These are phyloP conservation scores for Nematostella vectensis DNA, from an alignment of 92 coral and sea anemone genomes.

Conservation along the genomic window DNA sequence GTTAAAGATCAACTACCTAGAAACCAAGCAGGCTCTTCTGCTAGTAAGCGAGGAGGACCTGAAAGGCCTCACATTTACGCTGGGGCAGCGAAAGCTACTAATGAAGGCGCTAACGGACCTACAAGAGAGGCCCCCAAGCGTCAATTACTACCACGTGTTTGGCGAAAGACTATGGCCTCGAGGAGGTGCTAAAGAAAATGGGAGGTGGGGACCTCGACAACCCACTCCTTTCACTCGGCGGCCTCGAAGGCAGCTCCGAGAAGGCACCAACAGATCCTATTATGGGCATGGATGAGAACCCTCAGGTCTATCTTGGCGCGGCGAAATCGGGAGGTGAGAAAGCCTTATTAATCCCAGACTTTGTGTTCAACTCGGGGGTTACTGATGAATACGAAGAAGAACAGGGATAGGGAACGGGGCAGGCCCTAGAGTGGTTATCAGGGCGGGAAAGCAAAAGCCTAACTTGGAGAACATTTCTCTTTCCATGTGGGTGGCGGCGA, in stretches of 20 bases:
- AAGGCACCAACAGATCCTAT: conserved; percentile 1
- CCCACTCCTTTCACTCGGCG: conserved; percentile 9
- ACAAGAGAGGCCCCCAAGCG: not conserved
- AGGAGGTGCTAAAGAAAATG: conserved; percentile 13
- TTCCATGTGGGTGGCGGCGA: conserved; percentile 24
- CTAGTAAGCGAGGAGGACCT: conserved; percentile 5
- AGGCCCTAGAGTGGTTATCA: conserved; percentile 10
- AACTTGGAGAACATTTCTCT: conserved; percentile 22
- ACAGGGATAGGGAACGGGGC: conserved; percentile 9
- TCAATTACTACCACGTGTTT: conserved; percentile 11
- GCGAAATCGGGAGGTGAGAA: conserved; percentile 16
- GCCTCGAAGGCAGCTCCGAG: conserved; percentile 9
- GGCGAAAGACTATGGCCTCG: conserved; percentile 18
- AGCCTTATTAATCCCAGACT: conserved; percentile 15
- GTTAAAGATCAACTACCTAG: conserved; percentile 16
- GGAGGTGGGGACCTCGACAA: conserved; percentile 14
- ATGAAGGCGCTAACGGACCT: conserved; percentile 10
- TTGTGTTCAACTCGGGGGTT: conserved; percentile 5
- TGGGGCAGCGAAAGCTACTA: conserved; percentile 11
- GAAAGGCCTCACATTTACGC: conserved; percentile 2
- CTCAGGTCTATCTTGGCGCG: conserved; percentile 17
- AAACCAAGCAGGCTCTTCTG: conserved; percentile 6
- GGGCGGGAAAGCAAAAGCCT: conserved; percentile 13
- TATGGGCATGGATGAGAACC: conserved; percentile 10
- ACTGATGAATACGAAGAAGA: conserved; percentile 4